These are phyloP conservation scores for Neodontobutis hainanensis DNA, from an alignment of 2,113 vertebrate genomes.

Conservation along the genomic window DNA sequence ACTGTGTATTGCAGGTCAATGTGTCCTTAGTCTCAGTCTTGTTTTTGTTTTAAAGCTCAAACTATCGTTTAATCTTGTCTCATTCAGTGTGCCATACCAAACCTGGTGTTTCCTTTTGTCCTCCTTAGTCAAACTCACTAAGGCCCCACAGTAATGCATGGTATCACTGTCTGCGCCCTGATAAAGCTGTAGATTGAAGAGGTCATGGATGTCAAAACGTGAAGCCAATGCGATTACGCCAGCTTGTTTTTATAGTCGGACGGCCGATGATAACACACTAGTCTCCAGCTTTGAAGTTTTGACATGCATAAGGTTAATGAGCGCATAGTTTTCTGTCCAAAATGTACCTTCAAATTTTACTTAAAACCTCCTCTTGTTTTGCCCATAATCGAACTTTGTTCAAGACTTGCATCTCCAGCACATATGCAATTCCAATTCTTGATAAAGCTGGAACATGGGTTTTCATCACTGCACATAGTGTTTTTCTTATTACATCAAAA, in stretches of 20 bases:
- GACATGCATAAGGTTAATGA: conserved; percentile 14
- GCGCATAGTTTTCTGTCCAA: not conserved
- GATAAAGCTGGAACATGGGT: not conserved
- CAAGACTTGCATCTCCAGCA: too few species aligned
- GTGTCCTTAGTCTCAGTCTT: conserved; percentile 20
- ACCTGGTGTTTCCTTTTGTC: not conserved
- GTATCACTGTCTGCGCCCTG: conserved; percentile 18
- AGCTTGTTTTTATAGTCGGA: not conserved
- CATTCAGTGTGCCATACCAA: conserved; percentile 26
- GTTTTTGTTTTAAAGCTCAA: conserved; percentile 15
- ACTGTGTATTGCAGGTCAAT: not conserved
- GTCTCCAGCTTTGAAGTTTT: conserved; percentile 12
- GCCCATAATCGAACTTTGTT: not conserved
- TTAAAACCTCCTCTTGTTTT: not conserved
- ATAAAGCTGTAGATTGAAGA: conserved; percentile 39
- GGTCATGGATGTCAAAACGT: conserved; percentile 36
- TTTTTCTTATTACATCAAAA: not conserved
- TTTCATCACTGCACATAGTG: not conserved
- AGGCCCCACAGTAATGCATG: not conserved
- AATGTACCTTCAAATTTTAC: not conserved
- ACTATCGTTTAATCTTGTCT: conserved; percentile 35
- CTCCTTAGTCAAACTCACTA: not conserved
- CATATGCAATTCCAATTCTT: too few species aligned
- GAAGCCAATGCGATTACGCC: conserved; percentile 25
- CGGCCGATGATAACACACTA: conserved; percentile 10